Evolutionary conservation across 2,888 invertebrate genomes (phyloP), one percentile per base, ranked within the genome.

Genomic region (Volucella inanis): DNA sequence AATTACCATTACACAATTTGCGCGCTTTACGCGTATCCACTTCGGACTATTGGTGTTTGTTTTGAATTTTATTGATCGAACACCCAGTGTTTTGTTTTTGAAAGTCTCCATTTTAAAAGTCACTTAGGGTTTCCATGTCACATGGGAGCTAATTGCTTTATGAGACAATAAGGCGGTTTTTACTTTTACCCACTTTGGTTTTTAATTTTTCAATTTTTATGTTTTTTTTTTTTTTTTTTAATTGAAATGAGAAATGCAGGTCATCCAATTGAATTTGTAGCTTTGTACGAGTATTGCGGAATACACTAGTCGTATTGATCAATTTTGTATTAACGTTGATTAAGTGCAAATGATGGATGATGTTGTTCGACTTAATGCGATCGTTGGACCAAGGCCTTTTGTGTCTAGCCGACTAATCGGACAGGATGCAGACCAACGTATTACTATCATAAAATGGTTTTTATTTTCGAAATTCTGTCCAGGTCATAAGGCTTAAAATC

Each of bases 171-270:
- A 59, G 76, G 57, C 68, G 54, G 65, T 70, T 70, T 61, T 52
- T 65, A 65, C 71, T 76, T 57, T 85, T 85, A 76, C 71, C 80
- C 81, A 76, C 64, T 85, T 77, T 80, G 54, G 57, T 2, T 77
- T 49, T 71, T 43, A 22, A 18, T 57, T 41, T 41, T n/a, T 54
- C 1, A 22, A 2, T 54, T 14, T 65, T 75, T 15, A 22, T 2
- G 55, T 22, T 22, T 64, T 22, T 64, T 47, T 38, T 39, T 39
- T 59, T 80, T 47, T 10, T 62, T 71, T 75, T 75, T 4, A 85
- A 80, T 72, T 85, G 55, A 14, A 62, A 9, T 43, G n/a, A 18
- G 45, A 85, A 85, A 85, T 85, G 81, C 85, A 85, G 85, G 85
- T 81, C 85, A 81, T 64, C 31, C 80, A 85, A 85, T 85, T 85